Percentiles rank a stretch among this genome's conserved stretches.
Evolutionary conservation across 2,888 invertebrate genomes (phyloP).

Genomic region (Serripes groenlandicus): DNA sequence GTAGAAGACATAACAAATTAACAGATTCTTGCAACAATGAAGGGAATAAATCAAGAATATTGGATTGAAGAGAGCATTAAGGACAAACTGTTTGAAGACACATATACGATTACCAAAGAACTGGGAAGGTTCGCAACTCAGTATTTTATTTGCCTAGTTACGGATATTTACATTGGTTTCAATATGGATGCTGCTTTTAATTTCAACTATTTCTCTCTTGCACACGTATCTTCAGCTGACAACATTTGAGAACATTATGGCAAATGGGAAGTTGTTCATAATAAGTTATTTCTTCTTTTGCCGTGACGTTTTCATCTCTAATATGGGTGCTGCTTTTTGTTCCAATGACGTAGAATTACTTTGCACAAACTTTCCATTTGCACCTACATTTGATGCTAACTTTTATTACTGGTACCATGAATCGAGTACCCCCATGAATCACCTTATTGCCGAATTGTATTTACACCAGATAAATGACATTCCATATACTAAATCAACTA

Average conservation of each 20-base stretch:
- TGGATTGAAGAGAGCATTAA: constrained; percentile 85
- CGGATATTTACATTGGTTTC: constrained; percentile 55
- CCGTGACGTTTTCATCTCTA: not conserved
- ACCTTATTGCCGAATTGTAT: too few relatives aligned
- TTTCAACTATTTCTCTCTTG: too few relatives aligned
- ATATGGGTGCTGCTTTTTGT: too few relatives aligned
- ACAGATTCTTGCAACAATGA: not conserved
- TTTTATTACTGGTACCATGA: too few relatives aligned
- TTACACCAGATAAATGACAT: too few relatives aligned
- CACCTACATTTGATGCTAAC: too few relatives aligned
- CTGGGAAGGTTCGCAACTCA: constrained; percentile 79
- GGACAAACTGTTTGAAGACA: constrained; percentile 78
- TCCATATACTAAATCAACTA: too few relatives aligned
- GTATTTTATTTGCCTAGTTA: constrained; percentile 52
- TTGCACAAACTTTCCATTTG: too few relatives aligned
- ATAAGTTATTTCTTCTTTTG: not conserved
- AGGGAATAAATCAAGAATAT: constrained; percentile 67
- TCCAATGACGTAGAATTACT: too few relatives aligned
- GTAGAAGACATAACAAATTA: not conserved
- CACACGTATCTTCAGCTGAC: too few relatives aligned
- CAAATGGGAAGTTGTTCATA: not conserved
- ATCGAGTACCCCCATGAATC: too few relatives aligned
- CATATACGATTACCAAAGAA: constrained; percentile 78
- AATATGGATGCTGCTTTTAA: constrained; percentile 16
- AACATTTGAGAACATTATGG: not conserved